Percentiles rank a stretch among this genome's conserved stretches.
These are phyloP conservation scores for Bryconaethiops microstoma DNA, from an alignment of 2,797 vertebrate genomes.

Conservation along the genomic window DNA sequence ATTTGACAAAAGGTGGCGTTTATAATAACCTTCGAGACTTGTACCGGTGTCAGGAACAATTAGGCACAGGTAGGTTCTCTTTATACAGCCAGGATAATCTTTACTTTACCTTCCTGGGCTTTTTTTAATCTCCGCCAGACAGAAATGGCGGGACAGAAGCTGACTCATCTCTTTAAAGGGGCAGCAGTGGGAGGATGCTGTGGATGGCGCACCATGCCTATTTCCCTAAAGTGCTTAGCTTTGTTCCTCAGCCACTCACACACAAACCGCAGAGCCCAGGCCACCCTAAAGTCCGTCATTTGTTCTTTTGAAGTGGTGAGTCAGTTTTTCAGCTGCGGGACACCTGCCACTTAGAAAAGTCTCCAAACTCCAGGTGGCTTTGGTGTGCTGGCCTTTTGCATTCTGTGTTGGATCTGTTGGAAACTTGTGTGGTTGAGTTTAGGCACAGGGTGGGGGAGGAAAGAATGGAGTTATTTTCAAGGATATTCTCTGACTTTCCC, in stretches of 20 bases:
- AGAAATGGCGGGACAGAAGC: conserved; percentile 7
- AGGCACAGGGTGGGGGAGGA: no score
- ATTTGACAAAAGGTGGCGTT: conserved; percentile 50
- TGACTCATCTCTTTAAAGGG: conserved; percentile 39
- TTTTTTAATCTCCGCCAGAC: conserved; percentile 53
- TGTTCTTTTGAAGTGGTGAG: conserved; percentile 11
- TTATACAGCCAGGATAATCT: conserved; percentile 57
- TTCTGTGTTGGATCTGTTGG: background rate
- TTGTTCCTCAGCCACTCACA: background rate
- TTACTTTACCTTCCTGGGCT: conserved; percentile 51
- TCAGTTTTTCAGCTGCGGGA: conserved; percentile 1
- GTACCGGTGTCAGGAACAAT: conserved; percentile 55
- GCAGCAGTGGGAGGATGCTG: conserved; percentile 37
- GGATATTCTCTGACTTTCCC: no score
- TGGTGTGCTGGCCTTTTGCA: background rate
- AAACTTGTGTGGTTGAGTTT: no score
- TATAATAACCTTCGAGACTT: conserved; percentile 48
- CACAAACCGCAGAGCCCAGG: background rate
- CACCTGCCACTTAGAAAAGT: background rate
- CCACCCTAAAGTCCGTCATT: background rate
- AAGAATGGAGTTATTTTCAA: no score
- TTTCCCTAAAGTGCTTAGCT: background rate
- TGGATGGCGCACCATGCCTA: background rate
- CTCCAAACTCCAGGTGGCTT: background rate
- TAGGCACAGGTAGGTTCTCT: conserved; percentile 55